A percentile compares a stretch with the other conserved stretches of the same genome.
These are phyloP conservation scores for Paragorgia papillata DNA, from an alignment of 92 coral and sea anemone genomes.

Conservation along the genomic window DNA sequence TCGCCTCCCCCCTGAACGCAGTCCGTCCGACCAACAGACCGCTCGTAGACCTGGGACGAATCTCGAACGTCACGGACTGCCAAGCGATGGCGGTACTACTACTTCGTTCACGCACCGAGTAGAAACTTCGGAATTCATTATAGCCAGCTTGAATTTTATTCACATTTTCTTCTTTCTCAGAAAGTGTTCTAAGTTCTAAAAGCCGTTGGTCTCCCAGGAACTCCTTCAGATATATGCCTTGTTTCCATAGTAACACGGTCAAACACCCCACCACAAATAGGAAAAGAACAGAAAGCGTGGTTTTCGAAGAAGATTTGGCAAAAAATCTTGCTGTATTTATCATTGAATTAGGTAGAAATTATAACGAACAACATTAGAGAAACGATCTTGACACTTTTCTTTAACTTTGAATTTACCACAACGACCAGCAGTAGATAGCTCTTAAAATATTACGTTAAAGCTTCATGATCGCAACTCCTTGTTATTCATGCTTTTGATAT, in stretches of 20 bases:
- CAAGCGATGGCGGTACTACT: constrained; percentile 21
- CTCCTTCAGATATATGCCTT: not conserved
- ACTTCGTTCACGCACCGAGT: not conserved
- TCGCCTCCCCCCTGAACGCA: constrained; percentile 29
- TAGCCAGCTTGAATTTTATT: too few relatives aligned
- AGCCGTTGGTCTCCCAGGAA: not conserved
- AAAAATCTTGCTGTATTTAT: too few relatives aligned
- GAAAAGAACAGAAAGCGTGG: not conserved
- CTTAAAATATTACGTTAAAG: too few relatives aligned
- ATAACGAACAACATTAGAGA: too few relatives aligned
- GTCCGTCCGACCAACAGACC: constrained; percentile 7
- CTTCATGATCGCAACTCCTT: too few relatives aligned
- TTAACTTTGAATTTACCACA: too few relatives aligned
- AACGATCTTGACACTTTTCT: too few relatives aligned
- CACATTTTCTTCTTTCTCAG: not conserved
- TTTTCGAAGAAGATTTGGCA: too few relatives aligned
- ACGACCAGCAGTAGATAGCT: too few relatives aligned
- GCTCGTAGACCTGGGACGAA: not conserved
- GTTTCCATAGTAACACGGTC: not conserved
- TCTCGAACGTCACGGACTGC: not conserved
- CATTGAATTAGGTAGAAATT: too few relatives aligned
- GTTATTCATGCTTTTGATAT: too few relatives aligned
- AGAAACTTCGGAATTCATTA: not conserved
- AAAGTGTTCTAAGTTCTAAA: not conserved
- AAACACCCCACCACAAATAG: not conserved